Evolutionary conservation across 2,888 invertebrate genomes (phyloP).

Genomic region (Drosophila borborema): DNA sequence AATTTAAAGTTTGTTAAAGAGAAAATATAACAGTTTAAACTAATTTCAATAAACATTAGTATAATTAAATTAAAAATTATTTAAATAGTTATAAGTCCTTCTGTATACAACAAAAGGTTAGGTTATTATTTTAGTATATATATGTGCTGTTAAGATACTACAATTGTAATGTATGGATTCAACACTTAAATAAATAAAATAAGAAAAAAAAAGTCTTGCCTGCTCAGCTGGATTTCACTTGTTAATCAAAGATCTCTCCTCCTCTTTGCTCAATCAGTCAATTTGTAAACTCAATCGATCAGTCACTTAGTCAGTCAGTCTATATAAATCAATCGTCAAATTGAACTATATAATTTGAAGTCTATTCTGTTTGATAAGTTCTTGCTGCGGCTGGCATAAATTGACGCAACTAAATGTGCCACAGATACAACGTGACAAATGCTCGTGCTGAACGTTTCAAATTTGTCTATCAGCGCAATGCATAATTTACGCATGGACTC

Average conservation of each 20-base stretch:
- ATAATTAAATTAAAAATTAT: too few species aligned
- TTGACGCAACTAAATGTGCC: constrained; percentile 2
- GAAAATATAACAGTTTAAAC: too few species aligned
- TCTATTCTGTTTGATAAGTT: neutral
- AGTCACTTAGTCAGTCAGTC: neutral
- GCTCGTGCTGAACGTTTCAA: constrained; percentile 1
- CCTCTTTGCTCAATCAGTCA: neutral
- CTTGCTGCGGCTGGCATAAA: neutral
- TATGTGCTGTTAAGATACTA: too few species aligned
- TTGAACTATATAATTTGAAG: neutral
- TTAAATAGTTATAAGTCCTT: too few species aligned
- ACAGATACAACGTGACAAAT: constrained; percentile 34
- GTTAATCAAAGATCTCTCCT: too few species aligned
- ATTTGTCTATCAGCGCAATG: constrained; percentile 44
- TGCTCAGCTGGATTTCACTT: neutral
- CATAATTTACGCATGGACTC: constrained; percentile 53
- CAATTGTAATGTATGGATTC: too few species aligned
- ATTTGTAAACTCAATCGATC: neutral
- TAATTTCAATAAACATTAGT: too few species aligned
- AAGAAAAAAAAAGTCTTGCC: too few species aligned
- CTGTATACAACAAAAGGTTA: too few species aligned
- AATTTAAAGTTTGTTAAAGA: too few species aligned
- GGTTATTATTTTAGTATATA: too few species aligned
- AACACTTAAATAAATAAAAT: too few species aligned
- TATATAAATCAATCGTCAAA: neutral